Percentiles rank a stretch among this genome's conserved stretches.
Evolutionary conservation across 2,888 invertebrate species (phyloP).

Genomic region (Thecophora atra): DNA sequence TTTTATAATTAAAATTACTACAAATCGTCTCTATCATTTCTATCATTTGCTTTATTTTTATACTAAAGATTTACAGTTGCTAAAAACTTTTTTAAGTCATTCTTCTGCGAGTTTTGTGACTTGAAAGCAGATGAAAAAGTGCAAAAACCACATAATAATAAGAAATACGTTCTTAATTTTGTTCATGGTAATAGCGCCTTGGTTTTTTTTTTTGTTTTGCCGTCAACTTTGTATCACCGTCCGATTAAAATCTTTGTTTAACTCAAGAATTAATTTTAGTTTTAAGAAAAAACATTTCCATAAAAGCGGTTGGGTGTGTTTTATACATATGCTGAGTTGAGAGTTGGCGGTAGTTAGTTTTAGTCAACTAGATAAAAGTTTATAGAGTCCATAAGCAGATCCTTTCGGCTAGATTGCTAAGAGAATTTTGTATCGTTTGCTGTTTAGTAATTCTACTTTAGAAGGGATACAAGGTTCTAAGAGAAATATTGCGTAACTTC

Average conservation of each 20-base stretch:
- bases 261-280: not conserved
- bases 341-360: not conserved
- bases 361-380: not conserved
- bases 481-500: no score
- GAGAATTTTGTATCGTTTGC: no score
- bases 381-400: not conserved
- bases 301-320: not conserved
- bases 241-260: not conserved
- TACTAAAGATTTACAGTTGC: slow-evolving; percentile 33
- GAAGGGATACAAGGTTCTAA: no score
- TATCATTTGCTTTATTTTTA: no score
- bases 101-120: slow-evolving; percentile 2
- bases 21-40: no score
- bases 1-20: no score
- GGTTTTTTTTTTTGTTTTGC: no score
- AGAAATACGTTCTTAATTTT: no score
- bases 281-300: not conserved
- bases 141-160: not conserved
- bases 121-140: not conserved
- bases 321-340: not conserved
- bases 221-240: not conserved
- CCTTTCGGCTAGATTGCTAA: not conserved
- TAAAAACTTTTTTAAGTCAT: slow-evolving; percentile 19
- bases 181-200: no score
- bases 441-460: no score